Conservation (phyloP, 1,140 invertebrate genomes). For the Leptoteleia sp. region DNA sequence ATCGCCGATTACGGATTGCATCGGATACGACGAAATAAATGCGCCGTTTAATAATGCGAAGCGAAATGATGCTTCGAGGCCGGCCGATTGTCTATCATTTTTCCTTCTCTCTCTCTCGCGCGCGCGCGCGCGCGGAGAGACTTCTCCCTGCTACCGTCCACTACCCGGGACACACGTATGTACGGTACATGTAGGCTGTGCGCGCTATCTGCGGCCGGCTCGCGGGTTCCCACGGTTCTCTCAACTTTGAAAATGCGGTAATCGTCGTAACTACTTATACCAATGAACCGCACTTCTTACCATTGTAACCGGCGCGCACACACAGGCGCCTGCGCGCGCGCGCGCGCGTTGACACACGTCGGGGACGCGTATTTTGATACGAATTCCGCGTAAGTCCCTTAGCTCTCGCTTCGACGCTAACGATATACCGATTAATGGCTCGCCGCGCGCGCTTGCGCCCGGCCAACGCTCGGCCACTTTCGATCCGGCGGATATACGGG, state of each 20-base stretch:
- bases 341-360: conserved; percentile 1
- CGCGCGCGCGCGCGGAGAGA: too few relatives aligned
- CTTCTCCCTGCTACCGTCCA: conserved; percentile 46
- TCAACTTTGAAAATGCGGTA: conserved; percentile 79
- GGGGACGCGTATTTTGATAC: conserved; percentile 11
- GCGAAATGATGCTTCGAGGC: conserved; percentile 67
- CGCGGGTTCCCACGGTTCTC: conserved; percentile 78
- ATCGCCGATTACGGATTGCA: too few relatives aligned
- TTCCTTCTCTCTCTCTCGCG: conserved; percentile 45
- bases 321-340: conserved; percentile 24
- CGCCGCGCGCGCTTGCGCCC: too few relatives aligned
- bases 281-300: conserved; percentile 69
- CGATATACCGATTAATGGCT: too few relatives aligned
- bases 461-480: too few relatives aligned
- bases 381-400: too few relatives aligned
- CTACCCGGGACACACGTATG: conserved; percentile 57
- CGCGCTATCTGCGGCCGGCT: conserved; percentile 71
- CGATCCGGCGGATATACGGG: too few relatives aligned
- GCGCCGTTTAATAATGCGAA: too few relatives aligned
- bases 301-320: conserved; percentile 33
- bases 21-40: too few relatives aligned
- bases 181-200: conserved; percentile 70
- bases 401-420: too few relatives aligned
- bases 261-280: conserved; percentile 78
- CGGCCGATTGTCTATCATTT: conserved; percentile 56